Base-by-base conservation (phyloP, 2,113 vertebrate genomes). In the Melanerpes formicivorus region DNA sequence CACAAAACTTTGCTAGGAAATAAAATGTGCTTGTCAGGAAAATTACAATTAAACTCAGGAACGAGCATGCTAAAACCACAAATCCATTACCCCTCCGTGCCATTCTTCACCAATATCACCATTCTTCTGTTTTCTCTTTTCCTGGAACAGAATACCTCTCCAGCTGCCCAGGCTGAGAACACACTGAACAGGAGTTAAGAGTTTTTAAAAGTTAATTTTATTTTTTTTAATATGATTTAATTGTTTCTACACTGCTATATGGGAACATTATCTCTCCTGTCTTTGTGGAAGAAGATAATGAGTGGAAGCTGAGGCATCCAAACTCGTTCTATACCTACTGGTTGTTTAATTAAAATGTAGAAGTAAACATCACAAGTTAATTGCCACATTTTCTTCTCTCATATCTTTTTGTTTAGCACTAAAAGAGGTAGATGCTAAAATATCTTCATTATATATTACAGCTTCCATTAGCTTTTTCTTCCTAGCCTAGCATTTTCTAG, bases 341-440 rank as follows among this genome's bases (percentile, higher is more conserved):
- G 56, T 86, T 69, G 90, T 95, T 95, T 96, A 97, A 93, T 95
- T 96, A 96, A 96, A 96, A 65, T 84, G 91, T 55, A 81, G 63
- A 94, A 91, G 69, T 88, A 92, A 92, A 80, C 78, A 84, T 87
- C 32, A 62, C 65, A 75, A 95, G 52, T 92, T 95, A 84, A 95
- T 80, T 80, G 60, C 82, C 75, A 46, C 54, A 83, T 90, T 96
- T 94, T 77, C 91, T 95, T 84, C 66, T 81, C 56, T 84, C 19
- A 4, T 87, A 44, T 93, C 25, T 84, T 96, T 96, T 96, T 93
- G 73, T 91, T 85, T 88, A 92, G 78, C 64, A 81, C 67, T 88
- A 93, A 94, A 86, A 83, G 56, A 85, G 14, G 15, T 75, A 82
- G 66, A 95, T 90, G 17, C 58, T 88, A 75, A 90, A 93, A 86